phyloP scores from a whole-genome alignment of 1,140 invertebrate species.

The Heliconius hewitsoni region DNA sequence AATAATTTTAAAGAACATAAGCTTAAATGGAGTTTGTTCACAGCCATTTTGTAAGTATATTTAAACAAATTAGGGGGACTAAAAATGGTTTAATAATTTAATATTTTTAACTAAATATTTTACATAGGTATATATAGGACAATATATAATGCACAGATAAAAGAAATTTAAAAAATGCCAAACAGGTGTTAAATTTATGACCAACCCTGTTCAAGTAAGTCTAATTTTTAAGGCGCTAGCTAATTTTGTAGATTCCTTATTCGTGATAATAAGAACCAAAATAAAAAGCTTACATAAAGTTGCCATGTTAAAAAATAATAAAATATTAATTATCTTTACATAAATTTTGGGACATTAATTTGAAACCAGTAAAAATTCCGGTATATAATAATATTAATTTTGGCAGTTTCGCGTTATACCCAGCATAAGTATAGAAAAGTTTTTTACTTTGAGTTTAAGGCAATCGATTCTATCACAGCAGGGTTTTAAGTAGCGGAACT shows the following conservation, averaged over 20 bases:
- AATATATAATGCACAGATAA: not conserved
- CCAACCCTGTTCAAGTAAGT: conserved; percentile 4
- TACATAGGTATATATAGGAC: too few species aligned
- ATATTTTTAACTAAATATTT: not conserved
- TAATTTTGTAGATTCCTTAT: conserved; percentile 6
- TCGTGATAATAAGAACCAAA: not conserved
- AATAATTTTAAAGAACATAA: not conserved
- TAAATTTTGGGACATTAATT: not conserved
- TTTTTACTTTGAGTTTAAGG: too few species aligned
- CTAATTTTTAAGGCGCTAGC: not conserved
- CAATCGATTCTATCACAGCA: too few species aligned
- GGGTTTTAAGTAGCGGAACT: too few species aligned
- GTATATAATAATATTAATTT: too few species aligned
- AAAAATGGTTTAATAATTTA: not conserved
- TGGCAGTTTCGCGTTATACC: not conserved
- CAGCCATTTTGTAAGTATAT: conserved; percentile 8
- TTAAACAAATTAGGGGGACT: not conserved
- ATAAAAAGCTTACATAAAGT: not conserved
- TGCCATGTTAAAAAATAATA: not conserved
- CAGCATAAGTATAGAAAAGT: not conserved
- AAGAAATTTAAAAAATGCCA: not conserved
- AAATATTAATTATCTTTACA: not conserved
- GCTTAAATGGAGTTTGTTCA: conserved; percentile 9
- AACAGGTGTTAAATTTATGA: conserved; percentile 6
- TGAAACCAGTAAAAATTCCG: not conserved